A percentile compares a stretch with the other conserved stretches of the same genome.
phyloP scores from a whole-genome alignment of 1,140 invertebrate genomes.

The Dendroctonus ponderosae region DNA sequence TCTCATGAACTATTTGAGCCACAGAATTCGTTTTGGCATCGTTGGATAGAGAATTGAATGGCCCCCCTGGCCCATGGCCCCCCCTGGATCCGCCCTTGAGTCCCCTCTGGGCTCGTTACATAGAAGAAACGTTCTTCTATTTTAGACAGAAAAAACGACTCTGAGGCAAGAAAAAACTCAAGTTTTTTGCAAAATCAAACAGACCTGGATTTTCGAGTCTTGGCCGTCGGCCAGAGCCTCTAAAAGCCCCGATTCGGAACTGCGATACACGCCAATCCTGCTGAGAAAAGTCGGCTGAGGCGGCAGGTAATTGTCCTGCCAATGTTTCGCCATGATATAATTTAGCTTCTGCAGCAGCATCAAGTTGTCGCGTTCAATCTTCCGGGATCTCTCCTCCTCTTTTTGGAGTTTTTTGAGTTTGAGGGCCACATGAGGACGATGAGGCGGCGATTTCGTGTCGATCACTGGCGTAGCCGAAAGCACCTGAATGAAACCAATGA shows the following conservation, averaged over 20 bases:
- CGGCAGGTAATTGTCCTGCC: slow-evolving; percentile 57
- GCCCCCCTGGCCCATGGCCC: too few species aligned
- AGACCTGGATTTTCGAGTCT: too few species aligned
- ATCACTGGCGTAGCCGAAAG: slow-evolving; percentile 57
- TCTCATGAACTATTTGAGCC: too few species aligned
- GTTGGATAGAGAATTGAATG: too few species aligned
- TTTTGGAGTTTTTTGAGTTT: slow-evolving; percentile 60
- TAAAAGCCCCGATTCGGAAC: slow-evolving; percentile 8
- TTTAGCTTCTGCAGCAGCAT: slow-evolving; percentile 56
- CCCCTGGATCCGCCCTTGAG: too few species aligned
- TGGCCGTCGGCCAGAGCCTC: too few species aligned
- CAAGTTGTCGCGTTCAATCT: slow-evolving; percentile 59
- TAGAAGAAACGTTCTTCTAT: too few species aligned
- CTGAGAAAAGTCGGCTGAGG: slow-evolving; percentile 51
- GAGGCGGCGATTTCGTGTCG: slow-evolving; percentile 54
- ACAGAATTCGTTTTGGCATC: too few species aligned
- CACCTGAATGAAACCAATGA: slow-evolving; percentile 51
- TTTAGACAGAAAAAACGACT: too few species aligned
- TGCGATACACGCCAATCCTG: slow-evolving; percentile 22
- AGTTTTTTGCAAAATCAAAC: background rate
- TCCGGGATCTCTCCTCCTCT: slow-evolving; percentile 56
- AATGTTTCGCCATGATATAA: slow-evolving; percentile 55
- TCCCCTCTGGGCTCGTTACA: too few species aligned
- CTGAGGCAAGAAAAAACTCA: background rate
- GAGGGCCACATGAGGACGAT: slow-evolving; percentile 55